phyloP scores from a whole-genome alignment of 2,888 invertebrate genomes.

The Hemithea aestivaria region DNA sequence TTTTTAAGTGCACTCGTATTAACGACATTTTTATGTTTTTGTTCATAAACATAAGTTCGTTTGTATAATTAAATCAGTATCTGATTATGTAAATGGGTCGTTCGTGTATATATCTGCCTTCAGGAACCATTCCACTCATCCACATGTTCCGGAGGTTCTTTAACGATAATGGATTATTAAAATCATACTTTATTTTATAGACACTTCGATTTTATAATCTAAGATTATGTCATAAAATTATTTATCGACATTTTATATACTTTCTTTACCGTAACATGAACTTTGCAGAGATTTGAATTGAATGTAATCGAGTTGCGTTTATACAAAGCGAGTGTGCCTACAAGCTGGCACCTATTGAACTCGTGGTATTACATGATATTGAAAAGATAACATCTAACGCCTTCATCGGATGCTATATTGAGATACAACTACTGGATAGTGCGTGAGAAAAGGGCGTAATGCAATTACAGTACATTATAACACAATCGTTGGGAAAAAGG shows the following conservation, averaged over 20 bases:
- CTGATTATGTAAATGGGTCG: conserved; percentile 3
- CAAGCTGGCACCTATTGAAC: conserved; percentile 1
- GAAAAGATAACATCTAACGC: conserved; percentile 22
- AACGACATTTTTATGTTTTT: too few species aligned
- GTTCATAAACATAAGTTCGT: too few species aligned
- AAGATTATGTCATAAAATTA: too few species aligned
- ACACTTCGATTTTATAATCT: too few species aligned
- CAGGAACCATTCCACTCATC: neutral
- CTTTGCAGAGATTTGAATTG: too few species aligned
- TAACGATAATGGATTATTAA: neutral
- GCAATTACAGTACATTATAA: conserved; percentile 25
- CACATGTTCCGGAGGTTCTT: conserved; percentile 3
- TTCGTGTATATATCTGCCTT: conserved; percentile 1
- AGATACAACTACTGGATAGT: conserved; percentile 22
- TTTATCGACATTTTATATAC: too few species aligned
- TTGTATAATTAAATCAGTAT: too few species aligned
- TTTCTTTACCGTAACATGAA: too few species aligned
- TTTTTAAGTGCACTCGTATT: too few species aligned
- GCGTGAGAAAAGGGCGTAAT: conserved; percentile 31
- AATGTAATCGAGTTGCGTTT: too few species aligned
- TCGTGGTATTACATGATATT: conserved; percentile 11
- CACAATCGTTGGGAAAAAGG: conserved; percentile 31
- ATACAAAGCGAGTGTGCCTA: neutral
- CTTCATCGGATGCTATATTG: conserved; percentile 18
- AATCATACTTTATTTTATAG: too few species aligned